Conservation (phyloP, 2,113 vertebrate genomes). For the Protobothrops flavoviridis region DNA sequence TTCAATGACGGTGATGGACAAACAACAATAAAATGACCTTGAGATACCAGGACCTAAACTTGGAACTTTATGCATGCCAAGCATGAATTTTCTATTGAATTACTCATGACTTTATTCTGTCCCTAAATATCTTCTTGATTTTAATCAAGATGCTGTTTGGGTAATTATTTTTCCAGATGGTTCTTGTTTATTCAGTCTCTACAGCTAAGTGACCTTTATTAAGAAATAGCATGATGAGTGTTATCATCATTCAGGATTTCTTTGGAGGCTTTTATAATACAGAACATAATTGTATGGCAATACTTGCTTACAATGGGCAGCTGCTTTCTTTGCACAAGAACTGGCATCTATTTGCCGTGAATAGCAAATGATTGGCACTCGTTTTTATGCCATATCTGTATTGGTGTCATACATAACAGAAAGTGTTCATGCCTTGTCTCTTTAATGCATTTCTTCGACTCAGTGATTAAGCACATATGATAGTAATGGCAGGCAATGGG, state of each 20-base stretch:
- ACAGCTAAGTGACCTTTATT: slow-evolving; percentile 39
- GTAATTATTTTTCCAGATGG: slow-evolving; percentile 38
- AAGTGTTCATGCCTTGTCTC: not conserved
- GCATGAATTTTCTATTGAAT: not conserved
- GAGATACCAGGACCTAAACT: not conserved
- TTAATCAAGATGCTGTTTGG: slow-evolving; percentile 30
- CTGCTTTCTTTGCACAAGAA: slow-evolving; percentile 4
- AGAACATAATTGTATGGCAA: slow-evolving; percentile 6
- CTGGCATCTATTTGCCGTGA: slow-evolving; percentile 3
- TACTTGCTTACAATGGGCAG: not conserved
- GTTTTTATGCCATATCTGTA: not conserved
- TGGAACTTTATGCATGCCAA: not conserved
- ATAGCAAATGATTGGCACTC: not conserved
- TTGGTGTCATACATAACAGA: not conserved
- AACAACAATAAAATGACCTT: not conserved
- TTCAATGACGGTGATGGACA: not conserved
- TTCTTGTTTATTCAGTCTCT: slow-evolving; percentile 30
- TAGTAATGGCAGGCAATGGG: not conserved
- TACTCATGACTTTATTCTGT: not conserved
- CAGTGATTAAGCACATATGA: not conserved
- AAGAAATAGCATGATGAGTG: slow-evolving; percentile 21
- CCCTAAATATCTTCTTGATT: slow-evolving; percentile 21
- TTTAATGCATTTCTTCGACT: not conserved
- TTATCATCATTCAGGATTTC: slow-evolving; percentile 12
- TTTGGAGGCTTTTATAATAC: slow-evolving; percentile 4